Evolutionary conservation across 2,797 vertebrate genomes (phyloP).

Genomic region (Percopsis omiscomaycus): DNA sequence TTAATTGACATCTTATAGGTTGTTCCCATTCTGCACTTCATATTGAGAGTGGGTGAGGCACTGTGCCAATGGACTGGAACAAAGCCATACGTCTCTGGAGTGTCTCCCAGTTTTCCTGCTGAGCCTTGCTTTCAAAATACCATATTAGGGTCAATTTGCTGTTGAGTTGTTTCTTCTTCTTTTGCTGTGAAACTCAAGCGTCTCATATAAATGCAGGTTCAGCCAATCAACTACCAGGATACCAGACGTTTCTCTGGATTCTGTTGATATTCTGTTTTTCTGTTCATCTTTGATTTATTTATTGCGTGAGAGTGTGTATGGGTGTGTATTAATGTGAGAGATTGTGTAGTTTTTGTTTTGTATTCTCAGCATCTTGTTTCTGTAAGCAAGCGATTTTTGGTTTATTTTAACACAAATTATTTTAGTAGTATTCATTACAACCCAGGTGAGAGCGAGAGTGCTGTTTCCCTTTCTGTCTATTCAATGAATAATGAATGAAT

Average conservation of each 20-base stretch:
- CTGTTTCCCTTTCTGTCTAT: constrained; percentile 1
- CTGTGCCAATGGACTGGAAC: constrained; percentile 46
- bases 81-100: constrained; percentile 73
- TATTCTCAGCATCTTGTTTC: constrained; percentile 14
- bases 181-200: constrained; percentile 29
- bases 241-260: constrained; percentile 18
- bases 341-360: constrained; percentile 18
- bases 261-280: neutral
- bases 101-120: constrained; percentile 44
- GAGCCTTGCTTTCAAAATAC: constrained; percentile 15
- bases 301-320: constrained; percentile 24
- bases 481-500: neutral
- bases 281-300: neutral
- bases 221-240: constrained; percentile 19
- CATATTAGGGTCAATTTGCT: constrained; percentile 17
- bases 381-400: constrained; percentile 19
- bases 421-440: constrained; percentile 18
- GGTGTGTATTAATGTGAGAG: constrained; percentile 27
- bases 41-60: constrained; percentile 42
- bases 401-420: constrained; percentile 10
- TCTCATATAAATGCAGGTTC: constrained; percentile 29
- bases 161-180: constrained; percentile 18
- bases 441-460: constrained; percentile 13
- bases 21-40: constrained; percentile 66
- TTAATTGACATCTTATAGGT: constrained; percentile 60